A percentile compares a stretch with the other conserved stretches of the same genome.
These are phyloP conservation scores for Ypsolopha sequella DNA, from an alignment of 2,888 invertebrate genomes.

Conservation along the genomic window DNA sequence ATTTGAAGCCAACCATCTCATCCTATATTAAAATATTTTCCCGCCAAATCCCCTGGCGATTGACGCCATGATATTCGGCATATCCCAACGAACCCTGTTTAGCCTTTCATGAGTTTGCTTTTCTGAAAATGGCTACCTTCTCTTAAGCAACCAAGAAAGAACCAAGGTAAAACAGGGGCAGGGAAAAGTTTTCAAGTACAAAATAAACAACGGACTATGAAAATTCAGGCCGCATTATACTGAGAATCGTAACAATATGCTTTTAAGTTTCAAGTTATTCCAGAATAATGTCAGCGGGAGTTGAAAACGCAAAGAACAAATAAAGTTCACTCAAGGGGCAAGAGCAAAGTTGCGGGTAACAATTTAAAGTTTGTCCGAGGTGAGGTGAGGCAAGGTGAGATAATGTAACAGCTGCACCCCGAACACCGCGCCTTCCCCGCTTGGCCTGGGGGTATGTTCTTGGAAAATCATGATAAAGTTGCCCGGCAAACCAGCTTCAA, in stretches of 20 bases:
- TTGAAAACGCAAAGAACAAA: slow-evolving; percentile 41
- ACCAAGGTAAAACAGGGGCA: neutral
- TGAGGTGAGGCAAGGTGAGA: slow-evolving; percentile 47
- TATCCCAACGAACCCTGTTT: slow-evolving; percentile 11
- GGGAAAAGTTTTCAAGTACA: neutral
- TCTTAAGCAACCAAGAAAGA: neutral
- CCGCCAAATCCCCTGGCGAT: slow-evolving; percentile 18
- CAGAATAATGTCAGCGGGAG: slow-evolving; percentile 31
- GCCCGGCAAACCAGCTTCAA: neutral
- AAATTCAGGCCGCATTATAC: slow-evolving; percentile 5
- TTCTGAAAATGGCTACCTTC: neutral
- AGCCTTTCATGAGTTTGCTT: slow-evolving; percentile 13
- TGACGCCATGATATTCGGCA: slow-evolving; percentile 13
- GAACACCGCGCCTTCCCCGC: neutral
- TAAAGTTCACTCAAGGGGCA: slow-evolving; percentile 46
- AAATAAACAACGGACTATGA: slow-evolving; percentile 1
- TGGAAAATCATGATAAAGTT: slow-evolving; percentile 24
- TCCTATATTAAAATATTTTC: slow-evolving; percentile 34
- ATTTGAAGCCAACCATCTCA: slow-evolving; percentile 17
- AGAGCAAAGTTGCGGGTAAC: slow-evolving; percentile 48
- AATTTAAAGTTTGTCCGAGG: slow-evolving; percentile 56
- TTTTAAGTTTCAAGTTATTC: slow-evolving; percentile 7
- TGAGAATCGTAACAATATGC: slow-evolving; percentile 9
- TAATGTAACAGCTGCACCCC: slow-evolving; percentile 22
- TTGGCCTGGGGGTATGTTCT: neutral